Evolutionary conservation across 2,888 invertebrate species (phyloP), one percentile per base, ranked within the genome.

Genomic region (Mythimna pallens): DNA sequence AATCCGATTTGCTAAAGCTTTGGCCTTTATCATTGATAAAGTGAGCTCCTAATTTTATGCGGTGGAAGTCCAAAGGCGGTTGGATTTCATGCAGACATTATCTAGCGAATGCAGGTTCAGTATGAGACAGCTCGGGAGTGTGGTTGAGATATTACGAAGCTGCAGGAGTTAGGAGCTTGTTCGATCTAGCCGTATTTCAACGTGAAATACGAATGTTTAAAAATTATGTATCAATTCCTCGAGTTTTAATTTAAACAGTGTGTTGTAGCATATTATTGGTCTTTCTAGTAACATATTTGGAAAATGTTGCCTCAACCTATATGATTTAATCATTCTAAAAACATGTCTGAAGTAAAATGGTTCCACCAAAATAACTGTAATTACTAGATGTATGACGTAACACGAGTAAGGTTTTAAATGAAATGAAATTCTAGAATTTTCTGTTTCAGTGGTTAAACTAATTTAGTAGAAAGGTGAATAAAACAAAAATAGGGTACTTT

Each of bases 1-100:
- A 47, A 43, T 61, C n/a, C 4, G n/a, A 22, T 47, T 61, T 47
- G 43, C 25, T 36, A 17, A 59, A 47, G n/a, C 25, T 8, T 61
- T 73, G 8, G 3, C 10, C 25, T 70, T 58, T 72, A 54, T 22
- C 25, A 25, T 34, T 65, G 25, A 64, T 64, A 47, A 17, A 54
- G 36, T 73, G 36, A 73, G 30, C 25, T 34, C 25, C 22, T 63
- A 79, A 80, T 30, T 36, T 8, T 47, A 70, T 74, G 71, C 52
- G n/a, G 71, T 47, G 22, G 43, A 30, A 36, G 36, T 61, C 59
- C 30, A 43, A 36, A 36, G 52, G 14, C 36, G 20, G n/a, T 40
- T 34, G 59, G 57, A n/a, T 70, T 54, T 61, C 47, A 78, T 71
- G 20, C 71, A 70, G 52, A 74, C 74, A 30, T 78, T 74, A 74